These are phyloP conservation scores for Apogon hyalosoma DNA, from an alignment of 2,797 vertebrate genomes.

Conservation along the genomic window DNA sequence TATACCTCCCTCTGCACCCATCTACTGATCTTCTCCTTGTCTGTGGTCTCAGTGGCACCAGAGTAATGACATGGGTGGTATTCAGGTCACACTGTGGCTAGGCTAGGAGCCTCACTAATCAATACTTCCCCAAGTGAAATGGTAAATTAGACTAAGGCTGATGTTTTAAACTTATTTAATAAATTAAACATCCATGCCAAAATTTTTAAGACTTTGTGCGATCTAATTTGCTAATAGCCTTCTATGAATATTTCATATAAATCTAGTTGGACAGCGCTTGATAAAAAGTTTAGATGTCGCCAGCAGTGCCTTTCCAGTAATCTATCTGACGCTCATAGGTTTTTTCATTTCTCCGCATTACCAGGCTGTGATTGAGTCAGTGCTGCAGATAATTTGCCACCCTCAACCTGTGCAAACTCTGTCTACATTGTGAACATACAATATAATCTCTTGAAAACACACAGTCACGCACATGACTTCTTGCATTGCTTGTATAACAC, in stretches of 20 bases:
- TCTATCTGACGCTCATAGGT: constrained; percentile 42
- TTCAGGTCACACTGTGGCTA: constrained; percentile 58
- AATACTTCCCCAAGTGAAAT: constrained; percentile 56
- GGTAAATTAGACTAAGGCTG: constrained; percentile 35
- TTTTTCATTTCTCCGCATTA: constrained; percentile 34
- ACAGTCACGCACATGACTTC: background rate
- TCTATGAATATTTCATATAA: constrained; percentile 72
- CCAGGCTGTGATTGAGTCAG: constrained; percentile 34
- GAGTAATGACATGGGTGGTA: constrained; percentile 51
- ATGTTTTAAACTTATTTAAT: constrained; percentile 66
- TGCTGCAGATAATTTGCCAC: constrained; percentile 17
- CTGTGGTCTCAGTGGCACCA: constrained; percentile 52
- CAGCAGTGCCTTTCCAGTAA: constrained; percentile 50
- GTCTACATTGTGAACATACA: background rate
- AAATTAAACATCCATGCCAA: constrained; percentile 66
- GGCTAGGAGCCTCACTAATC: constrained; percentile 57
- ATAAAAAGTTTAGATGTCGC: constrained; percentile 61
- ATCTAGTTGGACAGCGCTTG: constrained; percentile 52
- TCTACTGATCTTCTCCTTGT: constrained; percentile 44
- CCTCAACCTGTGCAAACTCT: constrained; percentile 3
- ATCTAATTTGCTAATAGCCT: constrained; percentile 74
- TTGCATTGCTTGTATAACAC: background rate
- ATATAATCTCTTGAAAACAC: background rate
- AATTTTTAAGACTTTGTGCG: constrained; percentile 44
- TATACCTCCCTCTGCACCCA: constrained; percentile 17